These are phyloP conservation scores for Atta colombica DNA, from an alignment of 1,140 invertebrate species.

Conservation along the genomic window DNA sequence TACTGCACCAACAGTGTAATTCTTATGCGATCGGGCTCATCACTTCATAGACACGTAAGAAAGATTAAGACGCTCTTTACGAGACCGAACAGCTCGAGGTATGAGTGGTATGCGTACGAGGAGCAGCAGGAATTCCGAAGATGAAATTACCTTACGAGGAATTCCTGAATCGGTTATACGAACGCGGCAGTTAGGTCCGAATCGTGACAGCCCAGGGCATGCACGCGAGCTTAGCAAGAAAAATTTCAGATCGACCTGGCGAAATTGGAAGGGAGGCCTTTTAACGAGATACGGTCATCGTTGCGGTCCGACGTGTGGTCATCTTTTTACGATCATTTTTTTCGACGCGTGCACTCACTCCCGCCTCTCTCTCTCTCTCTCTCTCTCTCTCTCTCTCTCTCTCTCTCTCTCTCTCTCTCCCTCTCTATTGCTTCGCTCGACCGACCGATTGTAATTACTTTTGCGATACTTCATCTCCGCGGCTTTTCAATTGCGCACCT, in stretches of 20 bases:
- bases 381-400: not conserved
- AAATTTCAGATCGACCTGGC: slow-evolving; percentile 86
- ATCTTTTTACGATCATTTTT: slow-evolving; percentile 65
- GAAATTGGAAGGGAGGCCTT: slow-evolving; percentile 84
- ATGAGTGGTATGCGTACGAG: slow-evolving; percentile 54
- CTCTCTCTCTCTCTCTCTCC: not conserved
- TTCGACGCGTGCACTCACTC: slow-evolving; percentile 41
- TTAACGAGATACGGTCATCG: slow-evolving; percentile 83
- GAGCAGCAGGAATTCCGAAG: slow-evolving; percentile 82
- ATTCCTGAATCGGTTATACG: slow-evolving; percentile 85
- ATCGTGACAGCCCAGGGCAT: slow-evolving; percentile 86
- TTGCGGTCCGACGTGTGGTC: slow-evolving; percentile 73
- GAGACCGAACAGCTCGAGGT: slow-evolving; percentile 30
- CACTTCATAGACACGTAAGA: slow-evolving; percentile 33
- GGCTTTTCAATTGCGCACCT: slow-evolving; percentile 63
- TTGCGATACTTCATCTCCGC: slow-evolving; percentile 59
- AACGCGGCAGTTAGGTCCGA: slow-evolving; percentile 84
- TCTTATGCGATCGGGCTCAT: slow-evolving; percentile 19
- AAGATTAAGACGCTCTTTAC: slow-evolving; percentile 61
- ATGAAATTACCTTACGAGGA: slow-evolving; percentile 85
- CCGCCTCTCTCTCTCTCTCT: not conserved
- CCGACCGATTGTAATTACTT: slow-evolving; percentile 54
- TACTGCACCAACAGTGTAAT: slow-evolving; percentile 4
- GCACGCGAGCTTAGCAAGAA: slow-evolving; percentile 86
- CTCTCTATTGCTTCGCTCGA: not conserved